phyloP scores from a whole-genome alignment of 2,113 vertebrate genomes.

The Microcebus lehilahytsara region DNA sequence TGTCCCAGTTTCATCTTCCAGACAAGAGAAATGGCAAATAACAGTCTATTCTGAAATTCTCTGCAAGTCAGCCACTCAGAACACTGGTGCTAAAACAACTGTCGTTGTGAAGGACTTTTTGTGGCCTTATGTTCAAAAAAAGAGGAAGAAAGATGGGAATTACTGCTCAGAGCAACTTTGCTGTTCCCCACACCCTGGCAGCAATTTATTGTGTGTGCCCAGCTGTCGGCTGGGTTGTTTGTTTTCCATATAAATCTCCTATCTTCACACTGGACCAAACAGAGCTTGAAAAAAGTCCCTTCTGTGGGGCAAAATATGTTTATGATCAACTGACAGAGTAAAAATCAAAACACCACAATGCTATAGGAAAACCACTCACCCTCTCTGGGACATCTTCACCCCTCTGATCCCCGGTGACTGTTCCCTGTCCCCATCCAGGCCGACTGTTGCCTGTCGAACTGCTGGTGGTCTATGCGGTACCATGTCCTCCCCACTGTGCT shows the following conservation, averaged over 20 bases:
- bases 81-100: conserved; percentile 16
- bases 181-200: not conserved
- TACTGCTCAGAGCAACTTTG: conserved; percentile 24
- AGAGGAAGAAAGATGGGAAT: conserved; percentile 24
- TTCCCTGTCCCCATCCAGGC: not conserved
- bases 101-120: conserved; percentile 1
- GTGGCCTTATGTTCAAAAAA: not conserved
- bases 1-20: not conserved
- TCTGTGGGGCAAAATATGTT: not conserved
- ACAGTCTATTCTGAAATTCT: not conserved
- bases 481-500: not conserved
- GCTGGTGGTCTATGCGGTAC: not conserved
- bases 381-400: not conserved
- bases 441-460: not conserved
- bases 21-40: conserved; percentile 37
- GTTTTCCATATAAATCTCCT: conserved; percentile 25
- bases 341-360: not conserved
- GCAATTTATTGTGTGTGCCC: conserved; percentile 25
- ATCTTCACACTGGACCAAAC: conserved; percentile 16
- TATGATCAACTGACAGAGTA: not conserved
- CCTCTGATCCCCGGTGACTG: not conserved
- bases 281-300: not conserved
- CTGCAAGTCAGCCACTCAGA: conserved; percentile 24
- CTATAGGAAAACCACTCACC: not conserved
- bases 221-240: not conserved